These are phyloP conservation scores for Tyrophagus putrescentiae DNA, from an alignment of 1,140 invertebrate species.

Conservation along the genomic window DNA sequence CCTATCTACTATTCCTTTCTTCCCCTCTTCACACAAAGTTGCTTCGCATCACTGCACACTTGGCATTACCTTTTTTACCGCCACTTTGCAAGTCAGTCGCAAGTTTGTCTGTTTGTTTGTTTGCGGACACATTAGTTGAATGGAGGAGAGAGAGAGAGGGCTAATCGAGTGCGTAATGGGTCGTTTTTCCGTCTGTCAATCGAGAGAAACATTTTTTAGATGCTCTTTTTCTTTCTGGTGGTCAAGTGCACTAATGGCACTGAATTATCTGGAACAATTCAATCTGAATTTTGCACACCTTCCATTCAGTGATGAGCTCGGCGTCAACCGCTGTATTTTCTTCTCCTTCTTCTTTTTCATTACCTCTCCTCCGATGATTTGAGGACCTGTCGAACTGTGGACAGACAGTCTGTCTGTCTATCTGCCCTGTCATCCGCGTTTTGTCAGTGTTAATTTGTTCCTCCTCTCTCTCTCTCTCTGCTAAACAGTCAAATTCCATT, in stretches of 20 bases:
- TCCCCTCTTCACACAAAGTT: not conserved
- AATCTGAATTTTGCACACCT: too few relatives aligned
- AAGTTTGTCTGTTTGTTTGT: not conserved
- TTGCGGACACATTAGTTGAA: not conserved
- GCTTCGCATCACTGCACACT: not conserved
- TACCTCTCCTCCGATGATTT: too few relatives aligned
- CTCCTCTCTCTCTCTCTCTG: not conserved
- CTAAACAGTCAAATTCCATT: not conserved
- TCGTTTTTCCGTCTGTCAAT: not conserved
- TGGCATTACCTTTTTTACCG: too few relatives aligned
- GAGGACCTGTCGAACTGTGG: too few relatives aligned
- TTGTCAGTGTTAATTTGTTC: constrained; percentile 9
- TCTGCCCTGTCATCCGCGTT: not conserved
- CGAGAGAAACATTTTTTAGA: too few relatives aligned
- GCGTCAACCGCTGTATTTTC: not conserved
- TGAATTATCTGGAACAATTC: too few relatives aligned
- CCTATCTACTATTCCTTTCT: too few relatives aligned
- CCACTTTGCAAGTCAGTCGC: not conserved
- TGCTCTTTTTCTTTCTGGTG: too few relatives aligned
- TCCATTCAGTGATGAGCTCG: not conserved
- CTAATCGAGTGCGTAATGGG: constrained; percentile 9
- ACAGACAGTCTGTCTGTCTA: not conserved
- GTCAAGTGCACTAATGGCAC: too few relatives aligned
- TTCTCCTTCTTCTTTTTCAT: too few relatives aligned
- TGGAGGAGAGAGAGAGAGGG: not conserved